These are phyloP conservation scores for Monochamus saltuarius DNA, from an alignment of 1,140 invertebrate genomes.

Conservation along the genomic window DNA sequence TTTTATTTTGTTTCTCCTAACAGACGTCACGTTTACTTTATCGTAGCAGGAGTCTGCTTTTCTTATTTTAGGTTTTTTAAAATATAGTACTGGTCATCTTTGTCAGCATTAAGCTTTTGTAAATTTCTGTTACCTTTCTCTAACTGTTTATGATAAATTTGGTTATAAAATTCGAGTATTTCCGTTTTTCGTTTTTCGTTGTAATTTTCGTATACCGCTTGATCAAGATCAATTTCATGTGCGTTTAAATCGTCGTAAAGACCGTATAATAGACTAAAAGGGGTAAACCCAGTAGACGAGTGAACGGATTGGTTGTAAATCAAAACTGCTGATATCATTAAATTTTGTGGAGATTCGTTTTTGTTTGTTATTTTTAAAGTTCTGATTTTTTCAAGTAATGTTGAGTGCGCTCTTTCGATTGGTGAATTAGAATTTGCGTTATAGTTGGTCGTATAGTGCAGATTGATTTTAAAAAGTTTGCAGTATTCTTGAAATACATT, in stretches of 20 bases:
- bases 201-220: not conserved
- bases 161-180: too few relatives aligned
- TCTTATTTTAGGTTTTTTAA: too few relatives aligned
- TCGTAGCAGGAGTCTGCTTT: too few relatives aligned
- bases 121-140: not conserved
- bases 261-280: not conserved
- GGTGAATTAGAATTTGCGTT: not conserved
- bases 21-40: too few relatives aligned
- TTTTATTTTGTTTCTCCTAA: too few relatives aligned
- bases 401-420: too few relatives aligned
- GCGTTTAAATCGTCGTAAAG: not conserved
- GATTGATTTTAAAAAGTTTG: not conserved
- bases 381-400: not conserved
- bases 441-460: not conserved
- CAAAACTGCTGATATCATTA: not conserved
- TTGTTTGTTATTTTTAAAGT: not conserved
- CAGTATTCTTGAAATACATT: too few relatives aligned
- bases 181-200: not conserved
- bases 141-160: too few relatives aligned
- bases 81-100: too few relatives aligned
- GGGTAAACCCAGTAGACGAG: not conserved
- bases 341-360: not conserved
- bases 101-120: too few relatives aligned
- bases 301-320: constrained; percentile 1
- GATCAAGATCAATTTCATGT: not conserved